Evolutionary conservation across 2,888 invertebrate species (phyloP).

Genomic region (Gortyna flavago): DNA sequence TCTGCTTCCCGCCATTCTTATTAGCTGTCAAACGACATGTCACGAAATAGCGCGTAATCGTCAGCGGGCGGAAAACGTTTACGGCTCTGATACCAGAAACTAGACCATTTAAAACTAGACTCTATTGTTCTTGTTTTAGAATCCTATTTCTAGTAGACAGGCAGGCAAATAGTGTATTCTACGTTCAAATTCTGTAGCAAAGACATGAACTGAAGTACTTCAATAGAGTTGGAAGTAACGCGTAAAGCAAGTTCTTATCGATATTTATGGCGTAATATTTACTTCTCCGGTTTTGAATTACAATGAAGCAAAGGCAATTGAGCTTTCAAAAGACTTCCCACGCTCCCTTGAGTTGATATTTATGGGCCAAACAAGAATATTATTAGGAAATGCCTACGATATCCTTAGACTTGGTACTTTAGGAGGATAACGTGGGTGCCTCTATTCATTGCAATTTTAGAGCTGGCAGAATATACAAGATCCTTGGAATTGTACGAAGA

Average conservation of each 20-base stretch:
- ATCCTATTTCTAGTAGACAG: conserved; percentile 25
- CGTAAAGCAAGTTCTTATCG: conserved; percentile 63
- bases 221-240: conserved; percentile 54
- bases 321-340: conserved; percentile 67
- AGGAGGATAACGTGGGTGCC: conserved; percentile 52
- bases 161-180: conserved; percentile 21
- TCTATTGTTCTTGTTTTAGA: not conserved
- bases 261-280: conserved; percentile 62
- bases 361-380: conserved; percentile 58
- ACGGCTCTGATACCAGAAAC: conserved; percentile 23
- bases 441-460: conserved; percentile 37
- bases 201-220: conserved; percentile 49
- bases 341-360: conserved; percentile 54
- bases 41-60: conserved; percentile 49
- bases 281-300: conserved; percentile 61
- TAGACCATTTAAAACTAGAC: conserved; percentile 16
- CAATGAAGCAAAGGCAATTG: conserved; percentile 63
- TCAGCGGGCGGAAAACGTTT: conserved; percentile 45
- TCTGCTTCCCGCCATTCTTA: conserved; percentile 69
- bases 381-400: conserved; percentile 59
- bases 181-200: conserved; percentile 41
- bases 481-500: conserved; percentile 1
- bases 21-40: conserved; percentile 65
- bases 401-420: conserved; percentile 44
- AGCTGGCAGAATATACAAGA: conserved; percentile 26